Conservation (phyloP, 2,113 vertebrate species). For the Oncorhynchus mykiss region DNA sequence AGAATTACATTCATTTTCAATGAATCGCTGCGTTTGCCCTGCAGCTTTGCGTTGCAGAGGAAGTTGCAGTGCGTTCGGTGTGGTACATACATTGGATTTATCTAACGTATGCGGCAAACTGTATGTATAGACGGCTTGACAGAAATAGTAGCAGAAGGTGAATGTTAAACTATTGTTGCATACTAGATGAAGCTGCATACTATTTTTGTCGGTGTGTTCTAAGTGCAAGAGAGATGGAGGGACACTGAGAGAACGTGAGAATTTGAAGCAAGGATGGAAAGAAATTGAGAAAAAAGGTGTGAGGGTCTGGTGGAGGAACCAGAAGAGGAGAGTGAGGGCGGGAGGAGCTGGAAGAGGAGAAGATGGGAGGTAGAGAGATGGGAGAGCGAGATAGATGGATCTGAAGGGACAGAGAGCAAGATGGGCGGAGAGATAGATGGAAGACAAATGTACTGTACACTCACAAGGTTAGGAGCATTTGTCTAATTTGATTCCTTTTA, state of each 20-base stretch:
- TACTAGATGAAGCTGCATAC: too few relatives aligned
- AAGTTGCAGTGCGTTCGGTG: too few relatives aligned
- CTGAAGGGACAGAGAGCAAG: too few relatives aligned
- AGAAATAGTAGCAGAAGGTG: too few relatives aligned
- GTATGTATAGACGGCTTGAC: too few relatives aligned
- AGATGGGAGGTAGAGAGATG: slow-evolving; percentile 39
- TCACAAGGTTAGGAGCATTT: slow-evolving; percentile 30
- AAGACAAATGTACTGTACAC: slow-evolving; percentile 25
- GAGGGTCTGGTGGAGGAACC: background rate
- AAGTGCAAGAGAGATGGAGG: background rate
- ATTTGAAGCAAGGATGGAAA: background rate
- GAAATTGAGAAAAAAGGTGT: background rate
- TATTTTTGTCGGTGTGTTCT: too few relatives aligned
- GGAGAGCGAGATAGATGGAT: slow-evolving; percentile 32
- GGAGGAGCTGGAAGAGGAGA: slow-evolving; percentile 17
- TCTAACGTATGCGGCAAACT: too few relatives aligned
- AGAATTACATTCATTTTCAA: too few relatives aligned
- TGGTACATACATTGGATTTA: too few relatives aligned
- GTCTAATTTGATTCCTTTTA: slow-evolving; percentile 1
- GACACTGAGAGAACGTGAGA: background rate
- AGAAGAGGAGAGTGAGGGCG: background rate
- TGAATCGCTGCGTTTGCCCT: too few relatives aligned
- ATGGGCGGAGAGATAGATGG: background rate
- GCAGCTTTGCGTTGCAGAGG: too few relatives aligned
- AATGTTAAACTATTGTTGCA: too few relatives aligned